Base-by-base conservation (phyloP, 2,888 invertebrate species). In the Enchytraeus crypticus region DNA sequence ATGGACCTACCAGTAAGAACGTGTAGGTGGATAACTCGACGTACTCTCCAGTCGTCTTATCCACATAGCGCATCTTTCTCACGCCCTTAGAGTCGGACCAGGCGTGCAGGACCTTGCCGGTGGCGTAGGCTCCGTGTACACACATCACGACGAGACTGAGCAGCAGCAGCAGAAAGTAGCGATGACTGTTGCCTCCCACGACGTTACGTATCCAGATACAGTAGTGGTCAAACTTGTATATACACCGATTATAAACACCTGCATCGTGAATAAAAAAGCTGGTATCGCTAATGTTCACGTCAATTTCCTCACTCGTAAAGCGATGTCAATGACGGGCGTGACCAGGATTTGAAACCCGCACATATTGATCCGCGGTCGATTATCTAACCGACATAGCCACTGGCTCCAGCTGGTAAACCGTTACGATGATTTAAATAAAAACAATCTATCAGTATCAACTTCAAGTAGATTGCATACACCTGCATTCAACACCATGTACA, bases 121-220 rank as follows among this genome's bases (percentile, higher is more conserved):
- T 66, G 59, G 74, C 69, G 59, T 69, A 67, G n/a, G 71, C 69
- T 5, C 73, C 77, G 59, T 76, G 73, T 26, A 70, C 51, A 29
- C 71, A 70, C 72, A 76, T 73, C 14, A 69, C 66, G 5, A 71
- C 55, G 23, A 76, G 65, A 2, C 74, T 70, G 23, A 72, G 51
- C 59, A 77, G 72, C 60, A 77, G 75, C 32, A 68, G 54, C 3
- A 77, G 58, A 67, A 78, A 78, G 66, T 71, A 75, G 29, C 72
- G 69, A 59, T 74, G 71, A 63, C 76, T 78, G n/a, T 71, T 65
- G 2, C 71, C 76, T n/a, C 76, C 78, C 5, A 78, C 73, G 66
- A 73, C 73, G 66, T 74, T 77, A 65, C 77, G 76, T 23, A 76
- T 76, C 78, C 78, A 78, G 21, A 75, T 70, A 67, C 78, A 78